These are phyloP conservation scores for Erythrocercus mccallii DNA, from an alignment of 2,113 vertebrate species.

Conservation along the genomic window DNA sequence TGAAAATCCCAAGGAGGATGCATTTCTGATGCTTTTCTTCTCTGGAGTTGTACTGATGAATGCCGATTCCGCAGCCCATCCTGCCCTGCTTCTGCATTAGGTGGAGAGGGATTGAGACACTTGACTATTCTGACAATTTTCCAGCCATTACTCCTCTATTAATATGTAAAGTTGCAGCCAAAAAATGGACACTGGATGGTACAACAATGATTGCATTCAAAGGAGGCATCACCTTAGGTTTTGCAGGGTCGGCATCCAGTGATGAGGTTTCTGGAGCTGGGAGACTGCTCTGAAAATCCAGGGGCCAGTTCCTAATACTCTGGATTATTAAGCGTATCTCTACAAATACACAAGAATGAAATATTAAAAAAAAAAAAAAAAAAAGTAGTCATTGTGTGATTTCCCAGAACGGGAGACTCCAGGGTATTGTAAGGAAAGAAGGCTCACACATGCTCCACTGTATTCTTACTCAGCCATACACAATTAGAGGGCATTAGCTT, in stretches of 20 bases:
- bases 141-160: background rate
- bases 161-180: background rate
- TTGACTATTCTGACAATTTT: background rate
- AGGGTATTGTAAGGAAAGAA: constrained; percentile 2
- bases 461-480: background rate
- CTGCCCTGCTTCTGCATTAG: background rate
- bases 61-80: background rate
- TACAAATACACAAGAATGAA: background rate
- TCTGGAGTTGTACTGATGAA: background rate
- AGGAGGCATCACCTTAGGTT: background rate
- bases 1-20: background rate
- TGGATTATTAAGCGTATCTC: background rate
- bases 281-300: background rate
- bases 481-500: constrained; percentile 11
- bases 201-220: background rate
- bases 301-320: background rate
- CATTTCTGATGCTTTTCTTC: background rate
- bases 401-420: constrained; percentile 6
- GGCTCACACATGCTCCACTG: background rate
- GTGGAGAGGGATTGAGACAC: background rate
- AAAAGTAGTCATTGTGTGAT: background rate
- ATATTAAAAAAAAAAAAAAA: background rate
- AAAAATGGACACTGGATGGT: background rate
- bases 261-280: background rate
- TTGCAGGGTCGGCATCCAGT: background rate